These are phyloP conservation scores for Pantelozetes paolii DNA, from an alignment of 2,888 invertebrate genomes.

Conservation along the genomic window DNA sequence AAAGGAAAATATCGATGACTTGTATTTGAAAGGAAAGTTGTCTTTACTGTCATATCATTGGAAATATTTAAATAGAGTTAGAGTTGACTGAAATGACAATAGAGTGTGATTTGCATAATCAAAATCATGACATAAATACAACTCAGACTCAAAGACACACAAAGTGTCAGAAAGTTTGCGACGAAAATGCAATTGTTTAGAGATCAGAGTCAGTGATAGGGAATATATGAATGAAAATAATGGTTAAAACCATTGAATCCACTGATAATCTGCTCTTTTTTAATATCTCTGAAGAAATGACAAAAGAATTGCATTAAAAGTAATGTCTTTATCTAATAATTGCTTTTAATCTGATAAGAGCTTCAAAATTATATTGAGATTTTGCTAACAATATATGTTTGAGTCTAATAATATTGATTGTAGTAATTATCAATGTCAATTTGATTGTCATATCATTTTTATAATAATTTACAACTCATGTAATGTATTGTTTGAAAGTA, in stretches of 20 bases:
- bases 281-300: neutral
- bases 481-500: too few species aligned
- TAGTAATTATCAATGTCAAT: too few species aligned
- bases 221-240: constrained; percentile 6
- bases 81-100: constrained; percentile 1
- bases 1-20: constrained; percentile 18
- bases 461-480: too few species aligned
- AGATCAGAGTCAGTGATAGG: neutral
- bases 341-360: neutral
- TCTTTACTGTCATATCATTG: neutral
- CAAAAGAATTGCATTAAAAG: neutral
- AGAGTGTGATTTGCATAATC: constrained; percentile 7
- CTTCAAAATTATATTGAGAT: neutral
- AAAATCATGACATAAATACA: constrained; percentile 3
- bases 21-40: neutral
- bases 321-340: neutral
- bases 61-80: neutral
- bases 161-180: constrained; percentile 4
- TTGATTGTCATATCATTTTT: too few species aligned
- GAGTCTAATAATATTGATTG: neutral
- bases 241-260: constrained; percentile 20
- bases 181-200: neutral
- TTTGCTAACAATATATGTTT: neutral
- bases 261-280: constrained; percentile 10
- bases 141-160: neutral